Evolutionary conservation across 2,797 vertebrate genomes (phyloP), one percentile per base, ranked within the genome.

Genomic region (Neoniphon sammara): DNA sequence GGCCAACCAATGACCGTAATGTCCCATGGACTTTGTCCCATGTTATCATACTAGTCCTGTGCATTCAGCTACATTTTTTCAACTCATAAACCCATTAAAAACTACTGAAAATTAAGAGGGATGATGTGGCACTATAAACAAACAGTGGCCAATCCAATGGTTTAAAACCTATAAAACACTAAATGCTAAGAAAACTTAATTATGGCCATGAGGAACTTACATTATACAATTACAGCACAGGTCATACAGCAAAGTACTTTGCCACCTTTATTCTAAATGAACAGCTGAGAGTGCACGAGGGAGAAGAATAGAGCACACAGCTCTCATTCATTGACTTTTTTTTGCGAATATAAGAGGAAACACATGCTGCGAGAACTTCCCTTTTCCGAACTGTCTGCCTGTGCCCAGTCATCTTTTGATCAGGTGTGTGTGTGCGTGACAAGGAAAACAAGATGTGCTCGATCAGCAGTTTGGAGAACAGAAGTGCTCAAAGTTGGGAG

Each of bases 291-390:
- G 30, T 9, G 10, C 17, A 66, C 69, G 20, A 80, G 60, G 73
- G 68, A 47, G 42, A 70, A 39, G 12, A 53, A 66, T 39, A 70
- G 5, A 76, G 72, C 61, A 81, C 65, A 80, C 36, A 73, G 61
- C 65, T 64, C 44, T 66, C 67, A 25, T 70, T 49, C 46, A 75
- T 69, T 85, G 61, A 86, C 83, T 70, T 70, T 36, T 71, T 78
- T 85, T 73, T 20, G 8, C 47, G 57, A 64, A 42, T 42, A 55
- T 54, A 30, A 84, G 52, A 27, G 77, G 88, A 89, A 91, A 65
- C 81, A 27, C 88, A 84, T 6, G 71, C 82, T 86, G 88, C 20
- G 90, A 81, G 63, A 60, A 85, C 85, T 92, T 94, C 92, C 92
- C 87, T 85, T 90, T 93, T 88, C 81, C 63, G 73, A 77, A 71